Conservation (phyloP, 2,797 vertebrate genomes). For the Myripristis jacobus region DNA sequence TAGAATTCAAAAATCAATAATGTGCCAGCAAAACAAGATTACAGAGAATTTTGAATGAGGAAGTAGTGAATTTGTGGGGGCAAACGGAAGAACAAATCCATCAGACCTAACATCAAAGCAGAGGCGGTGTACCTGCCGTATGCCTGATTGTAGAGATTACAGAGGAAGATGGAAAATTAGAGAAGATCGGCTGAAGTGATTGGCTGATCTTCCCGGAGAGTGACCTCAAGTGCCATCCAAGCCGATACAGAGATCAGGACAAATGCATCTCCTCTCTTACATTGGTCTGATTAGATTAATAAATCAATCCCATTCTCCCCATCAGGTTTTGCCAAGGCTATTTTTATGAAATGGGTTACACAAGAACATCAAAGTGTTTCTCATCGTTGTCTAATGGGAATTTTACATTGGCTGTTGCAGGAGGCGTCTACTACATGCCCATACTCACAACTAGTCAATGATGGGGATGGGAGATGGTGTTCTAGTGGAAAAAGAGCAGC, state of each 20-base stretch:
- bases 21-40: constrained; percentile 58
- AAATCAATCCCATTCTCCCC: constrained; percentile 79
- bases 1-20: constrained; percentile 68
- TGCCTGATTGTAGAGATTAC: constrained; percentile 81
- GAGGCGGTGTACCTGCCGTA: constrained; percentile 66
- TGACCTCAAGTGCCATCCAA: constrained; percentile 79
- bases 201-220: constrained; percentile 70
- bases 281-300: constrained; percentile 83
- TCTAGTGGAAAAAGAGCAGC: neutral
- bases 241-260: constrained; percentile 72
- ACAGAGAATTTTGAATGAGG: constrained; percentile 51
- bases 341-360: constrained; percentile 82
- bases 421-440: constrained; percentile 33
- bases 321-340: constrained; percentile 71
- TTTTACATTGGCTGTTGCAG: constrained; percentile 40
- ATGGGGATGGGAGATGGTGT: constrained; percentile 8
- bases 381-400: constrained; percentile 57
- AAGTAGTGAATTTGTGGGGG: constrained; percentile 51
- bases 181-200: constrained; percentile 76
- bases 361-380: constrained; percentile 72
- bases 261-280: constrained; percentile 78
- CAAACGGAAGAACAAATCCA: constrained; percentile 56
- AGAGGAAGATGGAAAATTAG: constrained; percentile 77
- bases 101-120: constrained; percentile 69
- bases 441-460: constrained; percentile 25